Evolutionary conservation across 2,888 invertebrate genomes (phyloP), one percentile per base, ranked within the genome.

Genomic region (Formica aserva): DNA sequence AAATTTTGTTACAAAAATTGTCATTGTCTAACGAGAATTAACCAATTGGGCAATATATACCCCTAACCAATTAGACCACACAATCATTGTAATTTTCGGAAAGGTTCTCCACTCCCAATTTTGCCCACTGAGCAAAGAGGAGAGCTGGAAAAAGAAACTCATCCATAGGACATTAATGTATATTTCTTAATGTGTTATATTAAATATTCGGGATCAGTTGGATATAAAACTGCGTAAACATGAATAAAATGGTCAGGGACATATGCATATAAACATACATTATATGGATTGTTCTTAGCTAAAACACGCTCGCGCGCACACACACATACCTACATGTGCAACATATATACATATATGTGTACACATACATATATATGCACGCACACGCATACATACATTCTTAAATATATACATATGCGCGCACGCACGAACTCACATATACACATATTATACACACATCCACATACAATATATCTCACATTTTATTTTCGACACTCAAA

Each of bases 61-160:
- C 93, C 93, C 93, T 92, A 92, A 94, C 92, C 93, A 93, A 94
- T 94, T 92, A 90, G 88, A 92, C 86, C 92, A 93, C 92, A 90
- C 88, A 87, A 91, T 86, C 76, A 85, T 86, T 87, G 86, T 90
- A 75, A 84, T 88, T 90, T 91, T 93, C 93, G 92, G 92, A 93
- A 94, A 94, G 93, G 91, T 94, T 94, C 94, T 94, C 94, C 94
- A 95, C 94, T 96, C 96, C 96, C 97, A 96, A 97, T 96, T 97
- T 97, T 97, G 97, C 97, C 96, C 96, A 95, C 95, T 96, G 96
- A 97, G 97, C 97, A 97, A 97, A 97, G 97, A 97, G 97, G 97
- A 97, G 97, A 97, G 97, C 97, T 97, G 97, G 96, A 96, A 97
- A 96, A 96, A 96, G 95, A 95, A 95, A 95, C 94, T 94, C 94